Percentiles rank a stretch among this genome's conserved stretches.
These are phyloP conservation scores for Crotalus tigris DNA, from an alignment of 2,113 vertebrate species.

Conservation along the genomic window DNA sequence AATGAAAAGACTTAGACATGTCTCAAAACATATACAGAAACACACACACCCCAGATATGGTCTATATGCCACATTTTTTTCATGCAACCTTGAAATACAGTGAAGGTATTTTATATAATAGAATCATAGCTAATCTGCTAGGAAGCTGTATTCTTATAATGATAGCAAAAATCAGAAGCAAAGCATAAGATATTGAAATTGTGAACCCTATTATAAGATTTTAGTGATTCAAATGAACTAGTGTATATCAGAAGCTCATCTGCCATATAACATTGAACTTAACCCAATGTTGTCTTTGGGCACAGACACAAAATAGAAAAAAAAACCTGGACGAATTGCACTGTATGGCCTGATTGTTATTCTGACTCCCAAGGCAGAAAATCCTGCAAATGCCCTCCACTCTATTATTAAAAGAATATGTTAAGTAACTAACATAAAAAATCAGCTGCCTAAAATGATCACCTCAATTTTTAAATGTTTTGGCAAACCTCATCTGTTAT, in stretches of 20 bases:
- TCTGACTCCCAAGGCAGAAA: not conserved
- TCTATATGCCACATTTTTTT: conserved; percentile 54
- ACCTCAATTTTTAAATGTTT: not conserved
- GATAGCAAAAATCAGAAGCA: not conserved
- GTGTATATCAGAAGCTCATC: not conserved
- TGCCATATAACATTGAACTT: not conserved
- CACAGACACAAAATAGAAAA: not conserved
- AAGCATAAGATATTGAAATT: not conserved
- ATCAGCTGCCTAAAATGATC: not conserved
- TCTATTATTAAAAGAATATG: not conserved
- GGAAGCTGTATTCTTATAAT: not conserved
- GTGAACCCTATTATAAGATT: not conserved
- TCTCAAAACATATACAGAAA: not conserved
- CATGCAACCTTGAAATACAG: not conserved
- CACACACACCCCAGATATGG: not conserved
- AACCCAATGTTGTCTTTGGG: not conserved
- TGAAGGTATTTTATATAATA: not conserved
- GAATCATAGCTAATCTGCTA: not conserved
- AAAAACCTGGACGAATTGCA: not conserved
- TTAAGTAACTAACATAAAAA: not conserved
- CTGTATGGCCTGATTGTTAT: not conserved
- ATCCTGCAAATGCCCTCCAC: not conserved
- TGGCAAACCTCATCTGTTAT: not conserved
- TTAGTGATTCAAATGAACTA: not conserved
- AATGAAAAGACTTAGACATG: not conserved